These are phyloP conservation scores for Cnemophilus loriae DNA, from an alignment of 2,113 vertebrate species.

Conservation along the genomic window DNA sequence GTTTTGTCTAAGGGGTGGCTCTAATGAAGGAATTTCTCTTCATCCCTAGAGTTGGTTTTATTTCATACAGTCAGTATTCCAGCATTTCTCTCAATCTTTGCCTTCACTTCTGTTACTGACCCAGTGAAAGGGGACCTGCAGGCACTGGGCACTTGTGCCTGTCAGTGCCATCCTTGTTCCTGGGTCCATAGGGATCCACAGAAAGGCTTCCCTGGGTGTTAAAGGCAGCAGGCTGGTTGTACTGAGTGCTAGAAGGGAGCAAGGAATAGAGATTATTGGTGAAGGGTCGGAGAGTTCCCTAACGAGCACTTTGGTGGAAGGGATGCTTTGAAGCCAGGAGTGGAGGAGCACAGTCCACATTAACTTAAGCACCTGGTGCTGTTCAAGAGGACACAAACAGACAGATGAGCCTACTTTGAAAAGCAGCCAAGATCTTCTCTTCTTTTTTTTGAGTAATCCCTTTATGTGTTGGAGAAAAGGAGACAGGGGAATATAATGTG, in stretches of 20 bases:
- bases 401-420: not conserved
- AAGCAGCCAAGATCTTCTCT: not conserved
- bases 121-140: not conserved
- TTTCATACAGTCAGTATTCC: not conserved
- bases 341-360: not conserved
- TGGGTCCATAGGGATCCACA: not conserved
- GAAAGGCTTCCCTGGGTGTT: not conserved
- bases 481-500: not conserved
- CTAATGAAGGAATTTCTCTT: not conserved
- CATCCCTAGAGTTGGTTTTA: not conserved
- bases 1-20: not conserved
- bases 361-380: not conserved
- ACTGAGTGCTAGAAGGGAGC: not conserved
- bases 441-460: not conserved
- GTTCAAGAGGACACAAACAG: not conserved
- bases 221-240: not conserved
- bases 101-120: not conserved
- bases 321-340: not conserved
- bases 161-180: not conserved
- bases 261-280: not conserved
- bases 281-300: not conserved
- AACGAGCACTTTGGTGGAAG: not conserved
- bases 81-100: not conserved
- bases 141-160: not conserved
- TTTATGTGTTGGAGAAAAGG: not conserved